phyloP scores from a whole-genome alignment of 2,888 invertebrate genomes.

The Plutella xylostella region DNA sequence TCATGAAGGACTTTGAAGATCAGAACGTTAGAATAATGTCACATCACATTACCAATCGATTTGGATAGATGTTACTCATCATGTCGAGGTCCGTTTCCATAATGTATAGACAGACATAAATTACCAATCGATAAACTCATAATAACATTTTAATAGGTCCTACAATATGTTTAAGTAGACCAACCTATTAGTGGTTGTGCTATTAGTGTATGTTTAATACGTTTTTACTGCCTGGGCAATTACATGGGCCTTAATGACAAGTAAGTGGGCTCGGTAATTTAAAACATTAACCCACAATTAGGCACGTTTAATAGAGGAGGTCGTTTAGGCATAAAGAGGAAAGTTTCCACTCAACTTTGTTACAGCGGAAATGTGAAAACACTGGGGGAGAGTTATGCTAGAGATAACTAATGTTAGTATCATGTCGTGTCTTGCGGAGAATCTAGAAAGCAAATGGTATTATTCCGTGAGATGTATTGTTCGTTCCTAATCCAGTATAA shows the following conservation, averaged over 20 bases:
- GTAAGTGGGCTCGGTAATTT: conserved; percentile 34
- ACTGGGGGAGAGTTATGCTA: too few species aligned
- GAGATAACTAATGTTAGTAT: too few species aligned
- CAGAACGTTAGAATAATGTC: too few species aligned
- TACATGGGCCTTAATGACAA: conserved; percentile 24
- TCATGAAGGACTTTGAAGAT: too few species aligned
- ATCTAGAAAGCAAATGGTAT: too few species aligned
- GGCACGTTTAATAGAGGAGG: conserved; percentile 39
- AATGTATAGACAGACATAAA: background rate
- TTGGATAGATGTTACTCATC: too few species aligned
- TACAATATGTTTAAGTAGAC: background rate
- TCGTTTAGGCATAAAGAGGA: conserved; percentile 33
- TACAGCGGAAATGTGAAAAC: too few species aligned
- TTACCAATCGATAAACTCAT: background rate
- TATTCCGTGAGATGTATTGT: too few species aligned
- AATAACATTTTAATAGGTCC: background rate
- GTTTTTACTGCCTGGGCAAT: conserved; percentile 25
- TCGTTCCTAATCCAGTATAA: too few species aligned
- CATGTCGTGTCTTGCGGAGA: too few species aligned
- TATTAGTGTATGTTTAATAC: conserved; percentile 18
- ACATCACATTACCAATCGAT: too few species aligned
- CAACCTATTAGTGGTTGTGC: conserved; percentile 6
- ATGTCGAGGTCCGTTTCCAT: too few species aligned
- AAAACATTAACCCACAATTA: conserved; percentile 45
- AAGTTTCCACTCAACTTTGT: conserved; percentile 46